phyloP scores from a whole-genome alignment of 2,113 vertebrate genomes.

The Natator depressus region DNA sequence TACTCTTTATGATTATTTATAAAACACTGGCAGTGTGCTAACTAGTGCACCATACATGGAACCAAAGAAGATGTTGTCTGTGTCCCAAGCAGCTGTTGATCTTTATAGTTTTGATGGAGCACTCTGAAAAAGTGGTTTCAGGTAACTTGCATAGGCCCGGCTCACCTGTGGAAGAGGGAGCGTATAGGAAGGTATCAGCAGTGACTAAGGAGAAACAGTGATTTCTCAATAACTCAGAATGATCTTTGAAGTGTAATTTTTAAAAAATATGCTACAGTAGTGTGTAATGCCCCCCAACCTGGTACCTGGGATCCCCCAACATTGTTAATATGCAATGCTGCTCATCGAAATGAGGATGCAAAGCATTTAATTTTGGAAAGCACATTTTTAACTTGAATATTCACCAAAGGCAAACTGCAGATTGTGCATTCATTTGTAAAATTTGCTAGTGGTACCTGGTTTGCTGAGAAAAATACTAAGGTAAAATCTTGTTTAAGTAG shows the following conservation, averaged over 20 bases:
- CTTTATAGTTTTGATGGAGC: constrained; percentile 75
- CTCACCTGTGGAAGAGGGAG: constrained; percentile 72
- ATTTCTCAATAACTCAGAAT: background rate
- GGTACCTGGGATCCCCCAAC: background rate
- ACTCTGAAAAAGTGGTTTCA: constrained; percentile 80
- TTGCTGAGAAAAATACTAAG: background rate
- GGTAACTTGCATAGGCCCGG: constrained; percentile 78
- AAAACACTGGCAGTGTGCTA: background rate
- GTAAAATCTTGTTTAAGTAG: constrained; percentile 36
- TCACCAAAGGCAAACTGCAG: constrained; percentile 29
- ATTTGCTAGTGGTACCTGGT: constrained; percentile 33
- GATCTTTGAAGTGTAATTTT: background rate
- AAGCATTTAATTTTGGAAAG: constrained; percentile 15
- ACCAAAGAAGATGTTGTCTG: background rate
- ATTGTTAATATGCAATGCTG: background rate
- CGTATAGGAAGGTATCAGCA: constrained; percentile 26
- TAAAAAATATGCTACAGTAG: background rate
- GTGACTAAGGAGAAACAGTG: background rate
- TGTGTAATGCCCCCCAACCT: background rate
- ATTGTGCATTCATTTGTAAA: constrained; percentile 2
- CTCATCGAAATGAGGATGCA: background rate
- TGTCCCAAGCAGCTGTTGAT: background rate
- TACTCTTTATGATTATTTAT: background rate
- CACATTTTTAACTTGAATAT: background rate
- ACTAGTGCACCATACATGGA: background rate